Evolutionary conservation across 2,113 vertebrate species (phyloP).

Genomic region (Hyla sarda): DNA sequence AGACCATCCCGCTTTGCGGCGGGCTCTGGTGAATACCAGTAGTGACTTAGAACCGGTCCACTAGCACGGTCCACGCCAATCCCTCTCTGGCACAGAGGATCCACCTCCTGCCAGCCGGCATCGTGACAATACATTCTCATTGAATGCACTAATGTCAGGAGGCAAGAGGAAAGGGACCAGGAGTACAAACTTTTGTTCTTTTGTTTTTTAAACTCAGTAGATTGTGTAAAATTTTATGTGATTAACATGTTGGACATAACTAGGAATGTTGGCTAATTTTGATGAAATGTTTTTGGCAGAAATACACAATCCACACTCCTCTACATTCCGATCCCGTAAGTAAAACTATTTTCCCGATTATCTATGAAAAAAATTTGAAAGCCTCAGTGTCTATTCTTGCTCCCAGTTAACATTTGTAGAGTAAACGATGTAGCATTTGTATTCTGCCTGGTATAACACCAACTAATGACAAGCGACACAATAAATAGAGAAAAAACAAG

Average conservation of each 20-base stretch:
- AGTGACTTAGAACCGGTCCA: no score
- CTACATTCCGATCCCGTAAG: not conserved
- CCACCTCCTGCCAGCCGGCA: no score
- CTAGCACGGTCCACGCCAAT: no score
- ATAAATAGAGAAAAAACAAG: not conserved
- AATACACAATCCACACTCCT: not conserved
- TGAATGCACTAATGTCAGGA: not conserved
- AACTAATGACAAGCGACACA: conserved; percentile 17
- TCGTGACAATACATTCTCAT: no score
- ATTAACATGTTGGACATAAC: not conserved
- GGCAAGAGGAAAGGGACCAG: not conserved
- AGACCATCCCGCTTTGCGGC: no score
- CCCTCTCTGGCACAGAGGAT: no score
- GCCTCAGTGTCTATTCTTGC: not conserved
- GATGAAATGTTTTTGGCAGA: not conserved
- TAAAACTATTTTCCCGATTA: not conserved
- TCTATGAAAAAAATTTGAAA: not conserved
- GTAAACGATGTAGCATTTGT: conserved; percentile 19
- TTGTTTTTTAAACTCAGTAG: not conserved
- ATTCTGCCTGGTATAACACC: conserved; percentile 29
- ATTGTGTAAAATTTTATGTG: not conserved
- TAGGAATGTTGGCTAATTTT: not conserved
- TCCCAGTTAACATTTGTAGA: not conserved
- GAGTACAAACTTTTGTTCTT: not conserved
- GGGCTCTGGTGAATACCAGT: no score